Base-by-base conservation (phyloP, 2,113 vertebrate genomes). In the Otus sunia region DNA sequence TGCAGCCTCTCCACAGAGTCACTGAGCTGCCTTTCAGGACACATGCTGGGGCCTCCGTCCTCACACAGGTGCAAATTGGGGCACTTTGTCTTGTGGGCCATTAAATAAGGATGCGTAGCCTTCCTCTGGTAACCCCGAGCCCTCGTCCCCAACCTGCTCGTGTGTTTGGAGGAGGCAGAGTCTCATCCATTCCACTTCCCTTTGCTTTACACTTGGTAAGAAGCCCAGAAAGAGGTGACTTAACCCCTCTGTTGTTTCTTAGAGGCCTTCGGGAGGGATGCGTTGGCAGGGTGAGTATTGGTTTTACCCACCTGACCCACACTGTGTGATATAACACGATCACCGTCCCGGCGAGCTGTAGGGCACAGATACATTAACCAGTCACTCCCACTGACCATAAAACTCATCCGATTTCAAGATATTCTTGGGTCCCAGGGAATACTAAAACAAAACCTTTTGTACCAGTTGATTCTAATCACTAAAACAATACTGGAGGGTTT, bases 11-110 rank as follows among this genome's bases (percentile, higher is more conserved):
- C 45, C 47, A 1, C 3, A 3, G 4, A 27, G 20, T 17, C 7
- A 0, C n/a, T 1, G 53, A 8, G 32, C 73, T 29, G 23, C 4
- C 0, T 32, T 12, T 7, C 27, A 12, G 92, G 50, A 6, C 47
- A 5, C 2, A 4, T 19, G 2, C 13, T 3, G 29, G 52, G 27
- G 1, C 7, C 5, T 18, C 63, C 7, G 0, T 14, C 0, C 16
- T 58, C 74, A 1, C 9, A 1, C 19, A 12, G 9, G 0, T 7
- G 5, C 32, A 3, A 29, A 0, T 4, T 4, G 2, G 4, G 53
- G 10, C 56, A 1, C 6, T 23, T 41, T 13, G 17, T 21, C 1
- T 5, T 14, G 3, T 2, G 30, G 82, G 34, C 36, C 17, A 0
- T 27, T 43, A 12, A 6, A 2, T 18, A 22, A 34, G 66, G 27